Percentiles rank a stretch among this genome's conserved stretches.
phyloP scores from a whole-genome alignment of 2,113 vertebrate genomes.

The Myrmecophaga tridactyla region DNA sequence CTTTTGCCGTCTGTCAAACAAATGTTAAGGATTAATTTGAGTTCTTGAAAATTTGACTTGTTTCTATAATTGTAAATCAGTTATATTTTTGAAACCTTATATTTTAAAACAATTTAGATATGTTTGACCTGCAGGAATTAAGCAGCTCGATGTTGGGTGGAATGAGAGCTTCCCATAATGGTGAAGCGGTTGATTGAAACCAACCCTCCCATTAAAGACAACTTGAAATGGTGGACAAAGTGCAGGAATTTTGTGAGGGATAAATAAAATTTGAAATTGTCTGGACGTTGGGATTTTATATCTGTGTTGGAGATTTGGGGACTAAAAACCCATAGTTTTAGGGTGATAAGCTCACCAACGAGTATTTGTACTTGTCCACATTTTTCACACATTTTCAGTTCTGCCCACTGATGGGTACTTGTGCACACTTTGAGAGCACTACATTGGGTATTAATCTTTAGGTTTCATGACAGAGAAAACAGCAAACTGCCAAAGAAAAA shows the following conservation, averaged over 20 bases:
- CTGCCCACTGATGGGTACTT: background rate
- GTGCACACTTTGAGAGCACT: background rate
- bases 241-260: background rate
- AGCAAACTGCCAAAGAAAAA: background rate
- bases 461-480: background rate
- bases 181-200: background rate
- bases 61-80: background rate
- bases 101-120: background rate
- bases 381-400: background rate
- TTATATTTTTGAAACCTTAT: background rate
- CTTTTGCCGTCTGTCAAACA: background rate
- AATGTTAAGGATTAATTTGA: background rate
- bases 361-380: background rate
- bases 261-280: background rate
- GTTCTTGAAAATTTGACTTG: conserved; percentile 1
- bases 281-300: background rate
- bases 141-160: background rate
- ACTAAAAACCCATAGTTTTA: background rate
- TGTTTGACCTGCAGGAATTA: background rate
- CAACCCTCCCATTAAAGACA: background rate
- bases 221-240: background rate
- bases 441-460: background rate
- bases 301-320: background rate
- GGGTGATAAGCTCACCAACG: background rate
- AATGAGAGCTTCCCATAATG: background rate